phyloP scores from a whole-genome alignment of 2,888 invertebrate genomes.

The Cantharis lateralis region DNA sequence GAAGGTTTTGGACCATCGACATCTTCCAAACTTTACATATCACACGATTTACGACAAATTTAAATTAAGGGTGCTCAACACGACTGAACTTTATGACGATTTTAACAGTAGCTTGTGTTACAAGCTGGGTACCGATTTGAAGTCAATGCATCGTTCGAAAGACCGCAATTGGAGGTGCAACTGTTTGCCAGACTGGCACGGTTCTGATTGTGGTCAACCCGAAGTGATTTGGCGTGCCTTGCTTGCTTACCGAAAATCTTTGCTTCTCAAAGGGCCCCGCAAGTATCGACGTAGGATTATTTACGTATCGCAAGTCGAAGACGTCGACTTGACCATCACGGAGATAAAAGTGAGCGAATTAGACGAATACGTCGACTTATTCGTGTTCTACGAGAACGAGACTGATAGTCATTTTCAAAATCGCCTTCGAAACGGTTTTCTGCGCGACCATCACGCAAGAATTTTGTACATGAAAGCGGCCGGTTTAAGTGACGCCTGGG shows the following conservation, averaged over 20 bases:
- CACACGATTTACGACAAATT: conserved; percentile 43
- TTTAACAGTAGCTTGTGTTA: conserved; percentile 56
- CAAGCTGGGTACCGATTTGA: conserved; percentile 53
- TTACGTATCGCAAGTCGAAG: conserved; percentile 61
- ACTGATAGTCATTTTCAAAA: conserved; percentile 54
- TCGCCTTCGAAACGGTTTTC: conserved; percentile 57
- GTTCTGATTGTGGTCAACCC: conserved; percentile 68
- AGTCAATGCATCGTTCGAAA: conserved; percentile 49
- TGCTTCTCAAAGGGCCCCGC: conserved; percentile 55
- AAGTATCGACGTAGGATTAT: conserved; percentile 60
- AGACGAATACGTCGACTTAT: conserved; percentile 65
- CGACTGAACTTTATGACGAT: conserved; percentile 47
- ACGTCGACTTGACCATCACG: conserved; percentile 60
- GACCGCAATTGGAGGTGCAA: conserved; percentile 57
- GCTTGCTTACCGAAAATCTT: conserved; percentile 60
- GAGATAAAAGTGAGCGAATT: conserved; percentile 68
- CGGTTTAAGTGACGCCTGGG: conserved; percentile 54
- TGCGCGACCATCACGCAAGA: conserved; percentile 58
- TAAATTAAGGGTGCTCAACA: conserved; percentile 40
- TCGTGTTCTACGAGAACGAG: conserved; percentile 62
- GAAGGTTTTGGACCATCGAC: neutral
- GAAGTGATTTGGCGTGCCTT: conserved; percentile 70
- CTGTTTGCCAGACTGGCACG: conserved; percentile 68
- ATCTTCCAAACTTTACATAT: conserved; percentile 41
- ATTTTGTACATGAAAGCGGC: conserved; percentile 57